phyloP scores from a whole-genome alignment of 2,797 vertebrate genomes.

The Chaenodraco wilsoni region DNA sequence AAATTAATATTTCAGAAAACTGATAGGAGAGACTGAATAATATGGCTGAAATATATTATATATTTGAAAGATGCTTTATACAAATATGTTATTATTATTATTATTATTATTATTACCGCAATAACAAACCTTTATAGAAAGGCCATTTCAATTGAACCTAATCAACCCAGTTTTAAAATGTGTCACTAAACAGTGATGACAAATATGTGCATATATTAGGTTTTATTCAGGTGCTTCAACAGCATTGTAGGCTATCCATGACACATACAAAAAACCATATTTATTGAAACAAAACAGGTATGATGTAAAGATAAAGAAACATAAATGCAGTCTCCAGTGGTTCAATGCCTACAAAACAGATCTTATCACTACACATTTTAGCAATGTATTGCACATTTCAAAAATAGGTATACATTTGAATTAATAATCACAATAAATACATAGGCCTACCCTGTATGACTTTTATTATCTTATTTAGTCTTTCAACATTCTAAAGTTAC shows the following conservation, averaged over 20 bases:
- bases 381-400: constrained; percentile 41
- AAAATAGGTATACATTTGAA: constrained; percentile 55
- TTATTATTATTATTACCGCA: too few relatives aligned
- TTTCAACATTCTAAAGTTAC: constrained; percentile 36
- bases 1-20: background rate
- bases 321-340: constrained; percentile 52
- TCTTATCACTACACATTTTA: constrained; percentile 26
- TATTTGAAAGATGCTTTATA: background rate
- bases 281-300: constrained; percentile 56
- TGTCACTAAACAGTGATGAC: background rate
- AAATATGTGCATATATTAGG: constrained; percentile 65
- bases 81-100: too few relatives aligned
- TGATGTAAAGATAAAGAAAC: constrained; percentile 36
- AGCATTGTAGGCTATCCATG: constrained; percentile 45
- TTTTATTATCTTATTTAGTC: constrained; percentile 25
- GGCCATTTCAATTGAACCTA: background rate
- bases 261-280: constrained; percentile 49
- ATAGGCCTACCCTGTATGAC: background rate
- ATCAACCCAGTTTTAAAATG: background rate
- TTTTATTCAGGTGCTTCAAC: constrained; percentile 72
- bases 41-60: too few relatives aligned
- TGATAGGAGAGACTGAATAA: too few relatives aligned
- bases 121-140: background rate
- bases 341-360: constrained; percentile 36
- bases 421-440: constrained; percentile 38